Evolutionary conservation across 2,797 vertebrate species (phyloP), one percentile per base, ranked within the genome.

Genomic region (Cirrhinus molitorella): DNA sequence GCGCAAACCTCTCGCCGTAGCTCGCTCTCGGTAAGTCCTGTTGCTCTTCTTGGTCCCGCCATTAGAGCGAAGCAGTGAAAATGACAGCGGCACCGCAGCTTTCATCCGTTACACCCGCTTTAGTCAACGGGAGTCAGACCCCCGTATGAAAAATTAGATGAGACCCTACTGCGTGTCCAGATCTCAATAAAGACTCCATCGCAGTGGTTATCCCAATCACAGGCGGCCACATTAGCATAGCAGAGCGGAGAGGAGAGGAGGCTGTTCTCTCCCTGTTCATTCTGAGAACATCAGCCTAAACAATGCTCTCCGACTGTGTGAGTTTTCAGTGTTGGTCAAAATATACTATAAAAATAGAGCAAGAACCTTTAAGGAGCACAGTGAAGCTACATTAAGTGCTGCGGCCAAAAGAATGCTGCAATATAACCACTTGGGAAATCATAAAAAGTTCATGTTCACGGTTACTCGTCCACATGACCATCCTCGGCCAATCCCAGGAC

Each of bases 371-470:
- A 87, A 86, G 87, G 94, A 95, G 94, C 93, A 93, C 93, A 93
- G 94, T 94, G 95, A 94, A 95, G 95, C 95, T 95, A 96, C 95
- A 95, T 94, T 95, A 96, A 96, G 95, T 95, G 96, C 96, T 90
- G 95, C 95, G 96, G 95, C 96, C 97, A 96, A 96, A 96, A 96
- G 96, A 97, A 97, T 96, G 96, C 96, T 96, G 97, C 97, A 97
- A 95, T 96, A 96, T 96, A 98, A 96, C 96, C 98, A 97, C 97
- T 97, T 98, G 98, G 98, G 98, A 99, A 98, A 99, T 99, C 96
- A 99, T 98, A 98, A 99, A 99, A 99, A 99, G 98, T 99, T 99
- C 97, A 99, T 98, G 98, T 98, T 99, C 97, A 97, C 97, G 97
- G 97, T 97, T 96, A 96, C 96, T 96, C 94, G 96, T 97, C 97